phyloP scores from a whole-genome alignment of 1,140 invertebrate species.

The Archivesica marissinica region DNA sequence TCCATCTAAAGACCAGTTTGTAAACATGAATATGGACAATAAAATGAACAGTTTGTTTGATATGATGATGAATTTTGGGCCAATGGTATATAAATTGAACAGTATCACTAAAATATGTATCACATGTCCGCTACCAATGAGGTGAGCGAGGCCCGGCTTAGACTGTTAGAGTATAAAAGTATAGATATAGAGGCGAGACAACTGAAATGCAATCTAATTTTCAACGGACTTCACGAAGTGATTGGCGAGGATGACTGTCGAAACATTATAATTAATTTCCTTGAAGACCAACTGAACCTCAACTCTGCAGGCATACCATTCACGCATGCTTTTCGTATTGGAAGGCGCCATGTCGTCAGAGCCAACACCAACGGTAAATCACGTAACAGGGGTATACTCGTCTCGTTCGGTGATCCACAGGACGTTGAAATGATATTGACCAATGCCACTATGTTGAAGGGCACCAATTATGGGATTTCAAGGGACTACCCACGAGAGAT shows the following conservation, averaged over 20 bases:
- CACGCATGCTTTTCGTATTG: background rate
- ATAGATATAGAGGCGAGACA: background rate
- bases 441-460: background rate
- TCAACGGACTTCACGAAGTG: background rate
- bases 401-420: background rate
- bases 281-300: background rate
- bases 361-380: too few relatives aligned
- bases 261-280: background rate
- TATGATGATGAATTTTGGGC: too few relatives aligned
- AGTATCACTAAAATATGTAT: too few relatives aligned
- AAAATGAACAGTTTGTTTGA: too few relatives aligned
- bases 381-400: background rate
- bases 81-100: too few relatives aligned
- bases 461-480: background rate
- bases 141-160: too few relatives aligned
- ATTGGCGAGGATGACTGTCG: background rate
- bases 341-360: background rate
- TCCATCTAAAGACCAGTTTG: too few relatives aligned
- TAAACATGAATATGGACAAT: too few relatives aligned
- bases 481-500: slow-evolving; percentile 17
- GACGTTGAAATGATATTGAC: background rate
- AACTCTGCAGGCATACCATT: background rate
- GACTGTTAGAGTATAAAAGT: background rate
- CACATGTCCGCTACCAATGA: too few relatives aligned
- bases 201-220: background rate